Conservation (phyloP, 2,888 invertebrate genomes). For the Gymnosoma rotundatum region DNA sequence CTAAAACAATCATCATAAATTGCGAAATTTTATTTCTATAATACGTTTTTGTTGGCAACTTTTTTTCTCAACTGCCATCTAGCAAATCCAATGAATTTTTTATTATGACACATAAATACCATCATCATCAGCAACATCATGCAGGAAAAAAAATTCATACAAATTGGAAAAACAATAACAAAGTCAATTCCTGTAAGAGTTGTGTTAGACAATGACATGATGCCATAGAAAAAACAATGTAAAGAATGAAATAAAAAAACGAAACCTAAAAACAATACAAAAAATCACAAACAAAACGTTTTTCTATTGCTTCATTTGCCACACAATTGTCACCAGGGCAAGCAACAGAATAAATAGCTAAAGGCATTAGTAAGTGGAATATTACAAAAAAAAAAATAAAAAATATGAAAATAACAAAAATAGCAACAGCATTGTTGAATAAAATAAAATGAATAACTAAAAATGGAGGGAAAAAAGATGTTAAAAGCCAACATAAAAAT, state of each 20-base stretch:
- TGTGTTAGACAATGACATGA: slow-evolving; percentile 64
- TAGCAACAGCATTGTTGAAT: slow-evolving; percentile 40
- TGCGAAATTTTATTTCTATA: slow-evolving; percentile 42
- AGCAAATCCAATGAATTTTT: slow-evolving; percentile 69
- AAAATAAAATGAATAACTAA: slow-evolving; percentile 53
- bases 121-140: slow-evolving; percentile 61
- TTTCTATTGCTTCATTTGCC: slow-evolving; percentile 69
- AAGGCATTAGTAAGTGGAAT: slow-evolving; percentile 59
- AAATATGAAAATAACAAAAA: background rate
- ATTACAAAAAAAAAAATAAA: slow-evolving; percentile 28
- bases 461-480: background rate
- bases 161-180: slow-evolving; percentile 62
- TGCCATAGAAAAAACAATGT: slow-evolving; percentile 30
- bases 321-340: slow-evolving; percentile 63
- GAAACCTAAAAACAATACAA: slow-evolving; percentile 44
- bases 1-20: slow-evolving; percentile 68
- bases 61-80: slow-evolving; percentile 1
- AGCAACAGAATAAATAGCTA: slow-evolving; percentile 51
- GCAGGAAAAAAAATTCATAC: slow-evolving; percentile 20
- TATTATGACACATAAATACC: slow-evolving; percentile 73
- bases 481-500: slow-evolving; percentile 38
- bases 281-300: slow-evolving; percentile 66
- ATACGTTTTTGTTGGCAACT: background rate
- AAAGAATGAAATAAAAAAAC: slow-evolving; percentile 6
- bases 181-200: slow-evolving; percentile 68